Evolutionary conservation across 2,888 invertebrate genomes (phyloP).

Genomic region (Tubulanus polymorphus): DNA sequence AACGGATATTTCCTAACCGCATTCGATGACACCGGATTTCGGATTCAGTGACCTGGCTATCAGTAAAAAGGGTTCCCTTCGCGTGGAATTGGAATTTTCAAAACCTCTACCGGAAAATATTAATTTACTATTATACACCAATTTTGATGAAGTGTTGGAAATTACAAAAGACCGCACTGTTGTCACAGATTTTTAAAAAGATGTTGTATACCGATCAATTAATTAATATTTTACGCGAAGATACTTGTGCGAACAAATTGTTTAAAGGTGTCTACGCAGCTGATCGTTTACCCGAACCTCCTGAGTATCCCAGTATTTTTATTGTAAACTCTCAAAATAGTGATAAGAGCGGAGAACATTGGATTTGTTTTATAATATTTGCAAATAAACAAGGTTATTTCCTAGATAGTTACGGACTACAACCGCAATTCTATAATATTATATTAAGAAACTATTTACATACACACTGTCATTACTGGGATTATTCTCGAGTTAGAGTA

Average conservation of each 20-base stretch:
- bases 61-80: neutral
- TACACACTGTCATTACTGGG: neutral
- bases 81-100: neutral
- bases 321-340: neutral
- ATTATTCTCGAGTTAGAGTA: neutral
- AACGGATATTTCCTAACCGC: neutral
- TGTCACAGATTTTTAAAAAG: neutral
- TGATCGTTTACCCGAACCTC: neutral
- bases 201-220: neutral
- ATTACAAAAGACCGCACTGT: neutral
- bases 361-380: neutral
- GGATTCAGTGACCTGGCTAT: too few species aligned
- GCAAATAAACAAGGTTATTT: neutral
- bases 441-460: neutral
- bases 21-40: too few species aligned
- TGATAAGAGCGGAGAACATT: neutral
- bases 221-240: too few species aligned
- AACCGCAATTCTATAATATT: neutral
- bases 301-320: neutral
- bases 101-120: neutral
- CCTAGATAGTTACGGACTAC: neutral
- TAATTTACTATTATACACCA: neutral
- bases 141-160: slow-evolving; percentile 1
- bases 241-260: too few species aligned
- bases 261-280: neutral